Evolutionary conservation across 2,888 invertebrate species (phyloP).

Genomic region (Ctenicera cuprea): DNA sequence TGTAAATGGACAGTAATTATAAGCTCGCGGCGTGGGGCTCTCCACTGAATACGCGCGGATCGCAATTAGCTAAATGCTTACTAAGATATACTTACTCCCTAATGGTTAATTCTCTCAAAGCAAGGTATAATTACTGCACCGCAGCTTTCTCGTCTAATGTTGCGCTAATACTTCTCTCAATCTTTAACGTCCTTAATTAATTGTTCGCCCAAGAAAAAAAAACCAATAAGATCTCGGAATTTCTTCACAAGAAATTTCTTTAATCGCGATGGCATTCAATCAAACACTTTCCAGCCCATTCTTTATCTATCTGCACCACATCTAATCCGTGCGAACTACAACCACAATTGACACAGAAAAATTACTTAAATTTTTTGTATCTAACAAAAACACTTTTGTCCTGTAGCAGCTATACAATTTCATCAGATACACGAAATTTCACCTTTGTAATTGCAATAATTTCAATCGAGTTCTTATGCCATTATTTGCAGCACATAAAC

Average conservation of each 20-base stretch:
- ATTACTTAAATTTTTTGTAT: conserved; percentile 18
- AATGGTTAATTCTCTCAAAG: conserved; percentile 61
- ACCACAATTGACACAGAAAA: neutral
- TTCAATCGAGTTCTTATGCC: too few relatives aligned
- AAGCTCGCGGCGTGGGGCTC: conserved; percentile 51
- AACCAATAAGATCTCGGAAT: neutral
- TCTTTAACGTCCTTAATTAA: conserved; percentile 31
- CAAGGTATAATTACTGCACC: conserved; percentile 53
- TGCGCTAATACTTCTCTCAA: conserved; percentile 43
- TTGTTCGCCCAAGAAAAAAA: conserved; percentile 13
- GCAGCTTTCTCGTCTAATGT: conserved; percentile 49
- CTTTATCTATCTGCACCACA: conserved; percentile 3
- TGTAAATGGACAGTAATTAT: conserved; percentile 61
- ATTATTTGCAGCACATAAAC: too few relatives aligned
- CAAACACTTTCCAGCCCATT: neutral
- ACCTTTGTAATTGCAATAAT: too few relatives aligned
- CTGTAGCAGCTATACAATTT: too few relatives aligned
- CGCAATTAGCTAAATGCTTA: conserved; percentile 65
- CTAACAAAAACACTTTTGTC: too few relatives aligned
- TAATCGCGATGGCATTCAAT: conserved; percentile 14
- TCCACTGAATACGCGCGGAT: conserved; percentile 52
- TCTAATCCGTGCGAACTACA: neutral
- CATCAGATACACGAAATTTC: too few relatives aligned
- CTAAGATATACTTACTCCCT: conserved; percentile 64
- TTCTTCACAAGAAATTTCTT: conserved; percentile 7